A percentile compares a stretch with the other conserved stretches of the same genome.
These are phyloP conservation scores for Pangasius djambal DNA, from an alignment of 2,797 vertebrate species.

Conservation along the genomic window DNA sequence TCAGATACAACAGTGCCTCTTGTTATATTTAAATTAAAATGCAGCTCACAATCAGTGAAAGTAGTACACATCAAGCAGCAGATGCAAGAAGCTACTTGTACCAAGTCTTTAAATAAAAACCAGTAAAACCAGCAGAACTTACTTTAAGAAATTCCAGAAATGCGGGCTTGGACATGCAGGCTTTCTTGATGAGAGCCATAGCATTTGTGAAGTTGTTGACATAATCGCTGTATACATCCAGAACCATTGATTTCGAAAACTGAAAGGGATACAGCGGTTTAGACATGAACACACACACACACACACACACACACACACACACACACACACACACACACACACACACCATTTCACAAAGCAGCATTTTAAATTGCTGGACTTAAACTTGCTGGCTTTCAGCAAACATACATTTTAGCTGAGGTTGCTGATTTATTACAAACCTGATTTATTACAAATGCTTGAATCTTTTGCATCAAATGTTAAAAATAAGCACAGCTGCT, in stretches of 20 bases:
- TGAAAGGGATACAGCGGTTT: conserved; percentile 51
- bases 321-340: neutral
- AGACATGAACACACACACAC: neutral
- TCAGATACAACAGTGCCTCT: conserved; percentile 26
- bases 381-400: neutral
- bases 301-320: conserved; percentile 17
- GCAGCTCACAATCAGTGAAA: conserved; percentile 4
- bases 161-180: conserved; percentile 83
- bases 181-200: conserved; percentile 87
- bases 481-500: conserved; percentile 43
- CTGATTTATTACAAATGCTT: conserved; percentile 23
- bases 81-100: neutral
- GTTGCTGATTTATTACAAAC: neutral
- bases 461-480: conserved; percentile 5
- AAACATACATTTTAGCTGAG: conserved; percentile 9
- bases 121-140: conserved; percentile 10
- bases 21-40: conserved; percentile 8
- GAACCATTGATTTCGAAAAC: conserved; percentile 90
- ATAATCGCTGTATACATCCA: conserved; percentile 87
- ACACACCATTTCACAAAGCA: neutral
- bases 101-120: neutral
- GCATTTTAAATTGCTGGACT: neutral
- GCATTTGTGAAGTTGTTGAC: conserved; percentile 88
- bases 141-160: conserved; percentile 91
- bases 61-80: neutral